phyloP scores from a whole-genome alignment of 2,113 vertebrate species.

The Gila orcuttii region DNA sequence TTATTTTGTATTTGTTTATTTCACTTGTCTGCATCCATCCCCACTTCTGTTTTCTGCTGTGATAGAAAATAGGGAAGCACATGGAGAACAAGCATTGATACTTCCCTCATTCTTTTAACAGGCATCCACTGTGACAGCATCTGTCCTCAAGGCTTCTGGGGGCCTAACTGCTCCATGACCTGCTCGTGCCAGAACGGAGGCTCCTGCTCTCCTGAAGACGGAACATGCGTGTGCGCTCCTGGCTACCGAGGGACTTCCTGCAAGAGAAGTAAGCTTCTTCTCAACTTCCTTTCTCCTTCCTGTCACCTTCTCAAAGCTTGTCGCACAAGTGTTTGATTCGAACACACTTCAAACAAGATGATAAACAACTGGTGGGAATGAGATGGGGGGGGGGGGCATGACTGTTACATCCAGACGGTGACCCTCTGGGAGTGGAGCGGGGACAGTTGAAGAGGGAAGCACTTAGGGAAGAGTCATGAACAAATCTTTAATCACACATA shows the following conservation, averaged over 20 bases:
- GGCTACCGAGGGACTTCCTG: conserved; percentile 93
- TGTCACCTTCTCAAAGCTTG: conserved; percentile 26
- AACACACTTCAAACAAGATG: conserved; percentile 8
- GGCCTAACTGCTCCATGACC: conserved; percentile 94
- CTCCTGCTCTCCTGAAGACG: conserved; percentile 93
- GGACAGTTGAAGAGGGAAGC: conserved; percentile 53
- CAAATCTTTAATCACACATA: conserved; percentile 72
- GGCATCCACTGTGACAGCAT: conserved; percentile 93
- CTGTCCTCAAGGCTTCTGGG: conserved; percentile 91
- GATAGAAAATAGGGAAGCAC: neutral
- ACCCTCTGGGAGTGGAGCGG: conserved; percentile 39
- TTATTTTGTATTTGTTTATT: neutral
- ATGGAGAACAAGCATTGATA: neutral
- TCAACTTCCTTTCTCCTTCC: conserved; percentile 8
- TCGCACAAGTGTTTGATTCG: neutral
- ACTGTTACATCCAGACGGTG: conserved; percentile 30
- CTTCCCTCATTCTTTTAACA: conserved; percentile 59
- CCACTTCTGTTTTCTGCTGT: conserved; percentile 1
- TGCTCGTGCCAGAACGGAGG: conserved; percentile 96
- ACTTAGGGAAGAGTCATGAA: conserved; percentile 64
- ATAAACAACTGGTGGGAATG: conserved; percentile 27
- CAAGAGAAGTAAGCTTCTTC: conserved; percentile 89
- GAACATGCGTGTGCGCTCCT: conserved; percentile 92
- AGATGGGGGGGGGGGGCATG: conserved; percentile 23
- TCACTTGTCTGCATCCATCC: neutral